Base-by-base conservation (phyloP, 2,797 vertebrate species). In the Pygocentrus nattereri region DNA sequence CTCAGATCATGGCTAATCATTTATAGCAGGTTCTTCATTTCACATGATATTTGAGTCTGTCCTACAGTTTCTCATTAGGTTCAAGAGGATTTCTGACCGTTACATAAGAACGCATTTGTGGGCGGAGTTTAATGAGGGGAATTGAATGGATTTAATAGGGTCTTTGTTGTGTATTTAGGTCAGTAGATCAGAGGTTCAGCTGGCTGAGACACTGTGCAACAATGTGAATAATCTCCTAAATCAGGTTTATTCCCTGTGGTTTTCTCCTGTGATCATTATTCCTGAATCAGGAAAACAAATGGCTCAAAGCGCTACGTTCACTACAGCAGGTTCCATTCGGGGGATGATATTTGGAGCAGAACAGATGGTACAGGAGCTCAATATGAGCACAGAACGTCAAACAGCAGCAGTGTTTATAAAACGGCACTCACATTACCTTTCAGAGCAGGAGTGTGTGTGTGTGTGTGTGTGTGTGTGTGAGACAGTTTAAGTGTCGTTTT, bases 371-470 rank as follows among this genome's bases (percentile, higher is more conserved):
- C 47, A 15, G 47, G 41, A 44, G 41, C 41, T 44, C 41, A 44
- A 44, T 7, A 44, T 44, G 41, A 44, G 50, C 49, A 18, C 19
- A 11, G 52, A 54, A 54, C 19, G 16, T 59, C n/a, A 18, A 41
- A 74, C 72, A 74, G 38, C 71, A 44, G 31, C 27, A 72, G 27
- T 41, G 52, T 54, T 54, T 54, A 54, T 54, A 54, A 54, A 15
- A 54, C 47, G 49, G 47, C 47, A 49, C 47, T 49, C 47, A 49
- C 6, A 18, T 49, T n/a, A 31, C 27, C 11, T 13, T 72, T 34
- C 21, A 56, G 2, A 73, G 0, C 21, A 73, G n/a, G 15, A 30
- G 6, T 23, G 25, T 50, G 27, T 76, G 49, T 65, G 34, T 52
- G 49, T 72, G 49, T 73, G 27, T 68, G 49, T 65, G 50, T 78